phyloP scores from a whole-genome alignment of 2,888 invertebrate genomes.

The Tachina fera region DNA sequence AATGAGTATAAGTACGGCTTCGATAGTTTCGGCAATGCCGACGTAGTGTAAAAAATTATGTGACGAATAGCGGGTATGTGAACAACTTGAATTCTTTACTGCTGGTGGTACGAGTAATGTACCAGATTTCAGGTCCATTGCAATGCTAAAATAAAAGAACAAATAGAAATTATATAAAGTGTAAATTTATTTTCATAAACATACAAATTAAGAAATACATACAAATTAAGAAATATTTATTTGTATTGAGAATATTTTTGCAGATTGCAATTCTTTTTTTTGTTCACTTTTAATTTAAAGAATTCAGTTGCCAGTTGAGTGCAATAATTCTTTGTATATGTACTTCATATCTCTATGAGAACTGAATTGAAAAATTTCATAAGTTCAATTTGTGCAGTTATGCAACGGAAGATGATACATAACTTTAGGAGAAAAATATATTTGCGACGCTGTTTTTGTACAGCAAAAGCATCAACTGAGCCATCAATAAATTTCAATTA shows the following conservation, averaged over 20 bases:
- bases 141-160: constrained; percentile 75
- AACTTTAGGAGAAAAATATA: background rate
- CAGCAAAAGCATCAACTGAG: constrained; percentile 8
- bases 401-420: too few relatives aligned
- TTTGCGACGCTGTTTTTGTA: background rate
- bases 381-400: constrained; percentile 24
- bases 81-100: constrained; percentile 92
- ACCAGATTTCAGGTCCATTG: constrained; percentile 84
- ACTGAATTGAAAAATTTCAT: background rate
- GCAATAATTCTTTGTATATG: background rate
- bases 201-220: background rate
- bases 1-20: constrained; percentile 90
- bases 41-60: constrained; percentile 87
- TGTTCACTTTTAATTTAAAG: background rate
- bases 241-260: background rate
- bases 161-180: background rate
- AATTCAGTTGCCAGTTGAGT: background rate
- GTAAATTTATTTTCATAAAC: background rate
- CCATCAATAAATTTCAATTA: constrained; percentile 55
- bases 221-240: background rate
- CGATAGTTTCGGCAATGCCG: constrained; percentile 88
- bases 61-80: constrained; percentile 87
- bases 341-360: background rate
- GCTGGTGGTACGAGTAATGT: constrained; percentile 91
- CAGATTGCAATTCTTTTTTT: background rate